Evolutionary conservation across 2,797 vertebrate genomes (phyloP).

Genomic region (Kryptopterus vitreolus): DNA sequence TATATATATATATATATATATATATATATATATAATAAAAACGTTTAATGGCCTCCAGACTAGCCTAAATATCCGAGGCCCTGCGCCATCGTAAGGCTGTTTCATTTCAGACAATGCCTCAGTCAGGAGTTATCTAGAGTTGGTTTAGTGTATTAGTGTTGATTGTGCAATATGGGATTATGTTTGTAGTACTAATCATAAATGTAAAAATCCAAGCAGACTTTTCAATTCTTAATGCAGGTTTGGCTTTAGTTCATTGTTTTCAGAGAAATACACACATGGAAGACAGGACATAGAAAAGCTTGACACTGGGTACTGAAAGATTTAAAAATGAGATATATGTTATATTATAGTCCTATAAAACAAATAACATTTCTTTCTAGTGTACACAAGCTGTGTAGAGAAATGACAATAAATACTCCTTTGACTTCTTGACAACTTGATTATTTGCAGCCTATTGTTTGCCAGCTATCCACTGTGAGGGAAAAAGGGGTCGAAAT

Average conservation of each 20-base stretch:
- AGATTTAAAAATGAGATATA: no score
- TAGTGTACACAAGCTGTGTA: neutral
- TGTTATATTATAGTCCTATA: neutral
- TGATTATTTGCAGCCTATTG: neutral
- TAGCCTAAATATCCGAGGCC: neutral
- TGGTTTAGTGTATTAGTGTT: neutral
- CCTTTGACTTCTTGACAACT: neutral
- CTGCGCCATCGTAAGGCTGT: neutral
- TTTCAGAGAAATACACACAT: neutral
- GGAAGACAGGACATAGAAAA: no score
- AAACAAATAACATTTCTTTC: neutral
- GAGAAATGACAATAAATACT: neutral
- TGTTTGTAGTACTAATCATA: neutral
- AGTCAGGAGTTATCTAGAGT: no score
- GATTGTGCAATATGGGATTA: neutral
- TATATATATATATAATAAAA: no score
- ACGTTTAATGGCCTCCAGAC: neutral
- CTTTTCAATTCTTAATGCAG: no score
- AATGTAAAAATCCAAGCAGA: neutral
- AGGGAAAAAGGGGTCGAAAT: no score
- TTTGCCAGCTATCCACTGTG: no score
- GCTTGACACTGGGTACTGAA: no score
- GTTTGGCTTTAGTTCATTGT: neutral
- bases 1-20: no score
- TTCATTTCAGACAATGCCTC: neutral